Conservation (phyloP, 2,888 invertebrate species). For the Drosophila rellima region DNA sequence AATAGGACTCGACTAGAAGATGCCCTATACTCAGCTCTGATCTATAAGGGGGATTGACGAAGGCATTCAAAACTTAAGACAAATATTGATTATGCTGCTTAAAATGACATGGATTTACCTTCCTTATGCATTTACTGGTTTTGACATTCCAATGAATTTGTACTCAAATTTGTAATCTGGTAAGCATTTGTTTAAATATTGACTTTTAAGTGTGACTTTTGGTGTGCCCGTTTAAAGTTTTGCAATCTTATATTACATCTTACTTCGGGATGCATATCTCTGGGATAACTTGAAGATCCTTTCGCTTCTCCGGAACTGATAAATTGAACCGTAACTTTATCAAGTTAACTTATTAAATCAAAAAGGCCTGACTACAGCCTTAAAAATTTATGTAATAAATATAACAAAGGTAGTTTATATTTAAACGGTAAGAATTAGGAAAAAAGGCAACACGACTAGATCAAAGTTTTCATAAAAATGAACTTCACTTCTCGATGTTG, state of each 20-base stretch:
- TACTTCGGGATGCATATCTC: background rate
- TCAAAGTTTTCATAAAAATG: background rate
- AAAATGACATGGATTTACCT: too few species aligned
- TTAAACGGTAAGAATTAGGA: background rate
- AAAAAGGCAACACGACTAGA: background rate
- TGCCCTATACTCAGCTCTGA: background rate
- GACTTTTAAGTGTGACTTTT: background rate
- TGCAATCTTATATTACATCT: background rate
- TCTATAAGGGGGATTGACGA: background rate
- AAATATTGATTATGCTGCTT: too few species aligned
- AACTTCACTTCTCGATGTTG: background rate
- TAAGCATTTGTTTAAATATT: too few species aligned
- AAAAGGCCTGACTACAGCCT: background rate
- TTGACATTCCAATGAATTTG: too few species aligned
- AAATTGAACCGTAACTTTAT: background rate
- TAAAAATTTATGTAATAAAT: too few species aligned
- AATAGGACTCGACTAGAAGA: background rate
- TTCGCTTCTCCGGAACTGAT: too few species aligned
- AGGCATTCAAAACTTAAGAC: background rate
- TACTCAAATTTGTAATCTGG: too few species aligned
- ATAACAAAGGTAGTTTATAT: background rate
- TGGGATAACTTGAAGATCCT: background rate
- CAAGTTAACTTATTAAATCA: background rate
- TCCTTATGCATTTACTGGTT: too few species aligned
- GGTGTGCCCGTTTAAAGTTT: background rate